Conservation (phyloP, 2,888 invertebrate genomes). For the Oscheius myriophilus region DNA sequence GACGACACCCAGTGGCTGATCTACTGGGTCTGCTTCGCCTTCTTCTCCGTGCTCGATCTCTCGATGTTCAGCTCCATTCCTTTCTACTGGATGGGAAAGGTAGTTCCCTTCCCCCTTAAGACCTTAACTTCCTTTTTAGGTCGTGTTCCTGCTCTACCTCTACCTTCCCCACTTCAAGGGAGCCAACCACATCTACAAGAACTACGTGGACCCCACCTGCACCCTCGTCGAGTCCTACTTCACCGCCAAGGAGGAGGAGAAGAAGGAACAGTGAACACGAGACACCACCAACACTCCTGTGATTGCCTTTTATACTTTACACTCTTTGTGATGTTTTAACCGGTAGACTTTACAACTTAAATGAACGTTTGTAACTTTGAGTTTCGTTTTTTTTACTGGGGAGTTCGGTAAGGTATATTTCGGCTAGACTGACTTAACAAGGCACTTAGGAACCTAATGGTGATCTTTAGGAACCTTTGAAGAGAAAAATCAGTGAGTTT, state of each 20-base stretch:
- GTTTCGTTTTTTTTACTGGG: no score
- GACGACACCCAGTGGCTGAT: constrained; percentile 83
- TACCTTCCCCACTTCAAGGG: constrained; percentile 72
- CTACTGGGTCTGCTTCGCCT: constrained; percentile 96
- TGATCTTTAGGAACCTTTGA: no score
- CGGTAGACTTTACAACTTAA: no score
- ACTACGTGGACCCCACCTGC: constrained; percentile 69
- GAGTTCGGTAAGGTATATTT: no score
- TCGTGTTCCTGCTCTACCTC: constrained; percentile 73
- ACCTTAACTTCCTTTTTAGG: constrained; percentile 61
- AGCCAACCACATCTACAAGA: constrained; percentile 71
- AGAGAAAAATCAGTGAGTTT: no score
- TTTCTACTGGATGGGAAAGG: constrained; percentile 75
- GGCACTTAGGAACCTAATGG: no score
- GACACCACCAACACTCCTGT: no score
- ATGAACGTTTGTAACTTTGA: no score
- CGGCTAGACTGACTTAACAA: no score
- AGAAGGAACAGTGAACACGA: background rate
- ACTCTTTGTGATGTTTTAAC: no score
- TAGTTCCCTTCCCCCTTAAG: background rate
- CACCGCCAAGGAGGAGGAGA: constrained; percentile 19
- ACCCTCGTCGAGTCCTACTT: constrained; percentile 22
- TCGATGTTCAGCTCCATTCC: constrained; percentile 86
- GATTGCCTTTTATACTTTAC: no score
- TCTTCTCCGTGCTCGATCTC: constrained; percentile 88